A percentile compares a stretch with the other conserved stretches of the same genome.
These are phyloP conservation scores for Zaprionus africanus DNA, from an alignment of 1,140 invertebrate species.

Conservation along the genomic window DNA sequence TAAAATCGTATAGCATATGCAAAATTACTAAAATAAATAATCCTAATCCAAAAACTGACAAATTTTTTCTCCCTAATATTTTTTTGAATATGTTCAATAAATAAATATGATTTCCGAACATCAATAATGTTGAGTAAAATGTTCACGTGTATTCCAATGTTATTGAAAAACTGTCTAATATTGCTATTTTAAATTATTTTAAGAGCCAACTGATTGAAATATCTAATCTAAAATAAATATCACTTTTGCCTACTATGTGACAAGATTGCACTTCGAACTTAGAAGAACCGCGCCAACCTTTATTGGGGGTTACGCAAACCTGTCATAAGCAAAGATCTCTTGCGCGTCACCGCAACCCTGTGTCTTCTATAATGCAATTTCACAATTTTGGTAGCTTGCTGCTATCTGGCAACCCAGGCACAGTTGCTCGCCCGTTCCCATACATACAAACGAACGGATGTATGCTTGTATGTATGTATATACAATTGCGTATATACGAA, in stretches of 20 bases:
- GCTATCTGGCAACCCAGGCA: constrained; percentile 49
- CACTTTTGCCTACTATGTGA: constrained; percentile 1
- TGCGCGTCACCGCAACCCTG: constrained; percentile 39
- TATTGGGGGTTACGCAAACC: constrained; percentile 45
- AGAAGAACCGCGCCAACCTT: constrained; percentile 38
- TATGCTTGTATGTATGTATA: constrained; percentile 33
- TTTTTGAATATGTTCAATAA: not conserved
- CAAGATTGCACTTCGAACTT: constrained; percentile 34
- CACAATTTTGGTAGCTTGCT: constrained; percentile 34
- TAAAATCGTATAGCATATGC: not conserved
- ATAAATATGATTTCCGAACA: not conserved
- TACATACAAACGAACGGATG: constrained; percentile 43
- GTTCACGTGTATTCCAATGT: not conserved
- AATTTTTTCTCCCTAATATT: not conserved
- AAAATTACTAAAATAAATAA: not conserved
- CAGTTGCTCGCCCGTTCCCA: constrained; percentile 19
- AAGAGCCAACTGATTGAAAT: not conserved
- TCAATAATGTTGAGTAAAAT: not conserved
- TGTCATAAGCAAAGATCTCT: constrained; percentile 36
- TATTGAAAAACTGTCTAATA: no score
- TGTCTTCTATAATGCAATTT: constrained; percentile 33
- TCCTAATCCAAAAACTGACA: not conserved
- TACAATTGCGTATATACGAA: constrained; percentile 29
- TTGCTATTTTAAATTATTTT: not conserved
- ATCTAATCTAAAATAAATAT: not conserved